Evolutionary conservation across 2,888 invertebrate species (phyloP), one percentile per base, ranked within the genome.

Genomic region (Epiblema foenella): DNA sequence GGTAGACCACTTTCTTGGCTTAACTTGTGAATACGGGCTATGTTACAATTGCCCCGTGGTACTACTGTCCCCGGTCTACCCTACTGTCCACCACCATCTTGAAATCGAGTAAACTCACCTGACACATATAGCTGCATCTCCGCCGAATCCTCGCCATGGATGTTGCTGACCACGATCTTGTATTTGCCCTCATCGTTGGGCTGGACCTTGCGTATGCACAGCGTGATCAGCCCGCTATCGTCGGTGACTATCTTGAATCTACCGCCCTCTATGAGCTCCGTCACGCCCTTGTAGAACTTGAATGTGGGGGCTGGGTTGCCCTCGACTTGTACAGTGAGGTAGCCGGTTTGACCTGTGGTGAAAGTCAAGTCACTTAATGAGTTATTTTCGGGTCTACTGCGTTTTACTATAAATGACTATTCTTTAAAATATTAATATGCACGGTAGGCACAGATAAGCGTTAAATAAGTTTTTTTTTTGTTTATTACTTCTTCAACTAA

Each of bases 121-220:
- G 99, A 99, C 73, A 99, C 99, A 89, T 98, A 99, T 77, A 99
- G 95, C 85, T 97, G 97, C 95, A 98, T 98, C 89, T 99, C 99
- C 73, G 98, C 98, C 0, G 97, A 96, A 91, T 99, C 99, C 86
- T 98, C 98, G 73, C 99, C 99, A 84, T 98, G 98, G 77, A 96
- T 96, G 89, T 99, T 99, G 85, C 97, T 97, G 77, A 99, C 96
- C 77, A 98, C 96, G 83, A 99, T 95, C 87, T 97, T 98, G 94
- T 99, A 99, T 93, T 97, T 97, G 67, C 98, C 98, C 93, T 99
- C 99, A 96, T 99, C 99, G 83, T 98, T 97, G 59, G 98, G 97
- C 86, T 99, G 98, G 77, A 98, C 96, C 94, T 99, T 99, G 81
- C 98, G 96, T 94, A 99, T 98, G 87, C 98, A 98, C 74, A 99